These are phyloP conservation scores for Hyles euphorbiae DNA, from an alignment of 1,140 invertebrate genomes.

Conservation along the genomic window DNA sequence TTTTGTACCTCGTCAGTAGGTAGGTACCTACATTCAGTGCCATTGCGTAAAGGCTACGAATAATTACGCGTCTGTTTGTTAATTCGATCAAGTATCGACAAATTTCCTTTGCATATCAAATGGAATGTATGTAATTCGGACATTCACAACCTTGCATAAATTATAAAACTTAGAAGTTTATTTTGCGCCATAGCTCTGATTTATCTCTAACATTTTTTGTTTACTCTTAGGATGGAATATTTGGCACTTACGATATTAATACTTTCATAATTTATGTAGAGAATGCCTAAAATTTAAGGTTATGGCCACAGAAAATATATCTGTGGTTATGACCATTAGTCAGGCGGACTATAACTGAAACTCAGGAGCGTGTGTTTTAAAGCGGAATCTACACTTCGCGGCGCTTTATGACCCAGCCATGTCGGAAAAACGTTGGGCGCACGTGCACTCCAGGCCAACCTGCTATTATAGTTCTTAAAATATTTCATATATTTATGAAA, in stretches of 20 bases:
- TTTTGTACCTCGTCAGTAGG: slow-evolving; percentile 28
- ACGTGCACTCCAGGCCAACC: slow-evolving; percentile 34
- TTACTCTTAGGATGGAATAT: too few species aligned
- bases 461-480: slow-evolving; percentile 18
- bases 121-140: neutral
- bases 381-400: slow-evolving; percentile 29
- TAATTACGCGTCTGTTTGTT: slow-evolving; percentile 8
- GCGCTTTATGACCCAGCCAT: slow-evolving; percentile 47
- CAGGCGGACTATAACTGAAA: slow-evolving; percentile 7
- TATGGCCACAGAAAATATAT: neutral
- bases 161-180: too few species aligned
- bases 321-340: neutral
- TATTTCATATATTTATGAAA: too few species aligned
- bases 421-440: slow-evolving; percentile 59
- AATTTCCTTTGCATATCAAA: slow-evolving; percentile 1
- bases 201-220: too few species aligned
- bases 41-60: slow-evolving; percentile 35
- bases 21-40: slow-evolving; percentile 22
- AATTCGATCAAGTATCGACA: slow-evolving; percentile 6
- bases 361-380: slow-evolving; percentile 38
- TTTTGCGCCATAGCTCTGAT: too few species aligned
- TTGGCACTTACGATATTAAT: neutral
- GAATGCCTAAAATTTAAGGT: neutral
- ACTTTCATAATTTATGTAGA: slow-evolving; percentile 2
- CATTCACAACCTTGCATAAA: too few species aligned